Base-by-base conservation (phyloP, 2,888 invertebrate genomes). In the Linnaemya vulpina region DNA sequence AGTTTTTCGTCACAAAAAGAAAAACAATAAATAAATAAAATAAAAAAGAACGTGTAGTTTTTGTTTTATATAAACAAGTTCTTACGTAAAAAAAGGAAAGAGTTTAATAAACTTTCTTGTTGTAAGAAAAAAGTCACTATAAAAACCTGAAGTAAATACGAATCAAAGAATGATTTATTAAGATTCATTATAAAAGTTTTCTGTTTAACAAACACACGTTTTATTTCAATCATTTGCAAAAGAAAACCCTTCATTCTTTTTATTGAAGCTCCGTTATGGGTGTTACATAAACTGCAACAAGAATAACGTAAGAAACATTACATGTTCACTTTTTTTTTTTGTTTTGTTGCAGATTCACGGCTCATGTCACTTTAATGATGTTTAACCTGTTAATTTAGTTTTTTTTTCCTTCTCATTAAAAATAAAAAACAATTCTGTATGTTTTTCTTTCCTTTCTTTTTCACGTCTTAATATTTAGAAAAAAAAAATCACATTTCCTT, bases 91-190 rank as follows among this genome's bases (percentile, higher is more conserved):
- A 70, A 71, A 58, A 65, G 58, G 65, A 73, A 73, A 78, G 78
- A 85, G 85, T 85, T 85, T 85, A 85, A 85, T 85, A 85, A 85
- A 85, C 85, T 85, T 79, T 85, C 70, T 62, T 70, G 51, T 13
- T 17, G 73, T 46, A 38, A 49, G 11, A n/a, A 40, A 51, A 20
- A 74, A 62, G 46, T 73, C 60, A 15, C 20, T 73, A 46, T 60
- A 25, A 55, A 80, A 80, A 79, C 73, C 65, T 79, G 73, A 43
- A 80, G 15, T 53, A 53, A 78, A 70, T 63, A 13, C 70, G 22
- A 78, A 53, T 62, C 30, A 74, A 74, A 74, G 20, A 71, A 83
- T 83, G 71, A 65, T 82, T 82, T 82, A 78, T 83, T 83, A 73
- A 77, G 73, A 73, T 60, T 60, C 78, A 71, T 73, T 83, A 73